These are phyloP conservation scores for Hyphantria cunea DNA, from an alignment of 1,140 invertebrate genomes.

Conservation along the genomic window DNA sequence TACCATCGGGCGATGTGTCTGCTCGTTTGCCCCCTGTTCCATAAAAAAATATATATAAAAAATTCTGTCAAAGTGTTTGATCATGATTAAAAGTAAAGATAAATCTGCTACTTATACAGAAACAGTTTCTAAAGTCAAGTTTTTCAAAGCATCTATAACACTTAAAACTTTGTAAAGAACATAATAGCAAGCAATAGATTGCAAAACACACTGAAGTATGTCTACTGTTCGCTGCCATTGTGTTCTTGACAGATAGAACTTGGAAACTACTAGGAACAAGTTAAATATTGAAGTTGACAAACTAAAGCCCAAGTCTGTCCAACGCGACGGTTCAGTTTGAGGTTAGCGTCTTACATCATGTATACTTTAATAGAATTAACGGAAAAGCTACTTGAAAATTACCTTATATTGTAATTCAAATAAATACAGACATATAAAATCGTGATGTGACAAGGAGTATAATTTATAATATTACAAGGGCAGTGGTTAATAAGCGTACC, in stretches of 20 bases:
- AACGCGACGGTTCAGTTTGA: slow-evolving; percentile 40
- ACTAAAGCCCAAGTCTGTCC: slow-evolving; percentile 43
- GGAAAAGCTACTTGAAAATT: slow-evolving; percentile 22
- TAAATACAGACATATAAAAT: slow-evolving; percentile 12
- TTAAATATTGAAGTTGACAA: slow-evolving; percentile 63
- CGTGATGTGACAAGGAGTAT: slow-evolving; percentile 10
- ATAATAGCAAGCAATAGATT: slow-evolving; percentile 35
- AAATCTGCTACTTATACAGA: not conserved
- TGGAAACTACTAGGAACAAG: slow-evolving; percentile 47
- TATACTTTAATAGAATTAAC: slow-evolving; percentile 35
- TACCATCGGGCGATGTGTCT: no score
- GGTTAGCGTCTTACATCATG: slow-evolving; percentile 27
- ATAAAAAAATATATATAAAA: no score
- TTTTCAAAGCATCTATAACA: slow-evolving; percentile 30
- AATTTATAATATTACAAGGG: slow-evolving; percentile 33
- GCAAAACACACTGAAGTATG: slow-evolving; percentile 29
- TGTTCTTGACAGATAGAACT: slow-evolving; percentile 50
- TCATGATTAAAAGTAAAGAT: not conserved
- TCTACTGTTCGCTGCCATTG: slow-evolving; percentile 40
- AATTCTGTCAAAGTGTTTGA: no score
- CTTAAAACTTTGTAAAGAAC: slow-evolving; percentile 29
- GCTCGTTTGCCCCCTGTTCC: no score
- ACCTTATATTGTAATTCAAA: slow-evolving; percentile 16
- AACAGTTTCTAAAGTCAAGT: slow-evolving; percentile 3
- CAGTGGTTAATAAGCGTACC: slow-evolving; percentile 33